These are phyloP conservation scores for Bursaphelenchus mucronatus DNA, from an alignment of 1,140 invertebrate species.

Conservation along the genomic window DNA sequence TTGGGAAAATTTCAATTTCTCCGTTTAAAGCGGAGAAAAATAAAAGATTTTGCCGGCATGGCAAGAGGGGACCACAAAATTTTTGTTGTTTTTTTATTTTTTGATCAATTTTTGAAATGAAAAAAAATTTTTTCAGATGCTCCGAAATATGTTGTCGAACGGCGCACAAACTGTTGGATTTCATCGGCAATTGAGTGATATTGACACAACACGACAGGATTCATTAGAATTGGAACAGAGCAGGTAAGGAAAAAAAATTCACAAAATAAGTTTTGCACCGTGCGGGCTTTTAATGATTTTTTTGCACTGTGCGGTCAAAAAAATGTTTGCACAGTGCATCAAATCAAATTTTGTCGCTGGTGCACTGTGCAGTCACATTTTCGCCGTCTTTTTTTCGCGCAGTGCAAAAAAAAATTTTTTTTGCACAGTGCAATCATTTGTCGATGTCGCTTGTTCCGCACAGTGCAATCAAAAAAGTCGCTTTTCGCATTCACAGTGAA, in stretches of 20 bases:
- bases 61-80: too few relatives aligned
- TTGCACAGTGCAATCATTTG: background rate
- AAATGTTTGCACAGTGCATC: background rate
- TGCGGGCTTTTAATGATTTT: background rate
- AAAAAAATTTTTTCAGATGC: slow-evolving; percentile 16
- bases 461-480: background rate
- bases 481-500: too few relatives aligned
- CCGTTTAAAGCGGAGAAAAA: background rate
- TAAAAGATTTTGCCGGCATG: background rate
- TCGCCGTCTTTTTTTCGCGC: too few relatives aligned
- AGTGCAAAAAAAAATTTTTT: background rate
- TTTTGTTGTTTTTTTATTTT: too few relatives aligned
- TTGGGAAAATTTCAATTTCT: too few relatives aligned
- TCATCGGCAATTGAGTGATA: slow-evolving; percentile 26
- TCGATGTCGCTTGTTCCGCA: too few relatives aligned
- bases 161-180: slow-evolving; percentile 4
- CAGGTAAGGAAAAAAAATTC: background rate
- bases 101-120: background rate
- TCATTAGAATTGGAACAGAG: slow-evolving; percentile 19
- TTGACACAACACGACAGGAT: slow-evolving; percentile 18
- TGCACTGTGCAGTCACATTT: background rate
- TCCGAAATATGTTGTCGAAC: slow-evolving; percentile 10
- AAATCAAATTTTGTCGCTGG: background rate
- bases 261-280: background rate
- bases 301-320: background rate